phyloP scores from a whole-genome alignment of 1,140 invertebrate genomes.

The Trichogramma pretiosum region DNA sequence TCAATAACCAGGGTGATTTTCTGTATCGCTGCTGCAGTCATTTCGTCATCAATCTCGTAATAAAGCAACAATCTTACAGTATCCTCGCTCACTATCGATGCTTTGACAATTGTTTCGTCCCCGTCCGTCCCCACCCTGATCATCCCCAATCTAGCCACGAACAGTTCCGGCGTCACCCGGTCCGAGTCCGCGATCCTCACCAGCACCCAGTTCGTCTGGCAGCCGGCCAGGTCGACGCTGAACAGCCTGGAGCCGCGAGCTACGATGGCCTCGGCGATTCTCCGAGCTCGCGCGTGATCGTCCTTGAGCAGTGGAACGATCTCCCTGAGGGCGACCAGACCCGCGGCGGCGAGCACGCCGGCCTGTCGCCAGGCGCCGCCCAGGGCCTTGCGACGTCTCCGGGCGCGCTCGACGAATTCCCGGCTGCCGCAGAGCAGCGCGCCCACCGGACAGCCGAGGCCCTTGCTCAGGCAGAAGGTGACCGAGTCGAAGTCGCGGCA shows the following conservation, averaged over 20 bases:
- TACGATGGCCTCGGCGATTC: constrained; percentile 59
- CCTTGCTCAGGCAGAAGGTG: constrained; percentile 77
- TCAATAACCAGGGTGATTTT: too few relatives aligned
- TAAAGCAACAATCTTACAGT: constrained; percentile 58
- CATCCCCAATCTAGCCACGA: constrained; percentile 49
- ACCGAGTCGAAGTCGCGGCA: constrained; percentile 69
- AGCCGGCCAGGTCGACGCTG: constrained; percentile 52
- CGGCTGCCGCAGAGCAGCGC: constrained; percentile 72
- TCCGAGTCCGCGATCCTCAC: constrained; percentile 47
- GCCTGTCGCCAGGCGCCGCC: constrained; percentile 89
- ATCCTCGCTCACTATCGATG: constrained; percentile 45
- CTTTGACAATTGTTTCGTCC: constrained; percentile 46
- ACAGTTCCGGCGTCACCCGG: constrained; percentile 42
- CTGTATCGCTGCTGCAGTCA: constrained; percentile 52
- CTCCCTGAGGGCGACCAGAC: constrained; percentile 70
- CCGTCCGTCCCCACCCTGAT: constrained; percentile 45
- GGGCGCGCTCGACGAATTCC: constrained; percentile 67
- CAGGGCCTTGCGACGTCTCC: constrained; percentile 70
- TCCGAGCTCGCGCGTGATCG: constrained; percentile 66
- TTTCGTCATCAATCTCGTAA: constrained; percentile 55
- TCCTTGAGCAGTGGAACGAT: constrained; percentile 58
- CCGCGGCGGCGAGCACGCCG: constrained; percentile 82
- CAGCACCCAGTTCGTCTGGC: constrained; percentile 75
- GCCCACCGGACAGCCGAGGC: constrained; percentile 81
- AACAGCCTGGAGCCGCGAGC: constrained; percentile 35